Evolutionary conservation across 2,113 vertebrate species (phyloP), one percentile per base, ranked within the genome.

Genomic region (Plestiodon gilberti): DNA sequence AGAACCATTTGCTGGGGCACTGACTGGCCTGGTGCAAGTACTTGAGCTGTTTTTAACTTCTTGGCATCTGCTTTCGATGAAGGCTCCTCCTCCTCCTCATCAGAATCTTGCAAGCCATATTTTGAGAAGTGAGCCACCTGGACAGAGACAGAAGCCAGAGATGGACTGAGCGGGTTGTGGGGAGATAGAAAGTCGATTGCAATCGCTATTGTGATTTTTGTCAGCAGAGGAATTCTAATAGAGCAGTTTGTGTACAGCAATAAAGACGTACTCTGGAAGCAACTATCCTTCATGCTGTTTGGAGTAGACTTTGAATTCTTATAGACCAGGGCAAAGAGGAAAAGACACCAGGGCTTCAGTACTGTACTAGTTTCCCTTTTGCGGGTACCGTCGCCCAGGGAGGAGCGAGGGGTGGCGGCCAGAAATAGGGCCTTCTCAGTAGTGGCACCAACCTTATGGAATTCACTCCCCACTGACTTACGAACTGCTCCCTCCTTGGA

Each of bases 111-210:
- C 38, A 99, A 96, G 43, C 99, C 99, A 0, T 99, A 99, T 86
- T 99, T 99, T 52, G 99, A 99, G 79, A 99, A 99, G 79, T 99
- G 99, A 35, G 96, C 93, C 15, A 99, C 99, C 99, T 99, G 95
- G 1, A 57, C 2, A 13, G 71, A 0, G 6, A 82, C 73, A 89
- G 79, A 57, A 43, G 38, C 2, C 64, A 35, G 15, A 0, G 1
- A 18, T n/a, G 7, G 59, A 18, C 7, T 22, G n/a, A 78, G 59
- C 76, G 5, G 35, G 57, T 2, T 52, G 62, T 23, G 3, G 25
- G 4, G 25, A 48, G 6, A 3, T 64, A 73, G 81, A 38, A 57
- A 15, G 4, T 3, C 48, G 35, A 7, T 61, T 38, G 77, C n/a
- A 4, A 17, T 6, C 23, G 33, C 80, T 33, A 1, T 25, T 11